A percentile compares a stretch with the other conserved stretches of the same genome.
Evolutionary conservation across 1,140 invertebrate species (phyloP).

Genomic region (Drosophila sproati): DNA sequence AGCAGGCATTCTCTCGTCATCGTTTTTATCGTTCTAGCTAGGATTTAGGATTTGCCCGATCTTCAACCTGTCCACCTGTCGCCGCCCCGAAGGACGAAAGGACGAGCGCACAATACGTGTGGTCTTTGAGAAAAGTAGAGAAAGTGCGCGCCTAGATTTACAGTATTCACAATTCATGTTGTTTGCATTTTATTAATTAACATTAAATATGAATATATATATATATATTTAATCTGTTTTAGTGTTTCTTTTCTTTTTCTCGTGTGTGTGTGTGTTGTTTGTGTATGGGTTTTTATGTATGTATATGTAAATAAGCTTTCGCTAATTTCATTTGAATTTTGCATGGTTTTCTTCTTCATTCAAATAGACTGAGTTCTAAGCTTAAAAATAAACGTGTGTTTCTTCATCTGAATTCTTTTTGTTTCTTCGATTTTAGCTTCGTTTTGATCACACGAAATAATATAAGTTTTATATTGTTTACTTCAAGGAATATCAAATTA

Average conservation of each 20-base stretch:
- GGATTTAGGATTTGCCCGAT: neutral
- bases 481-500: conserved; percentile 67
- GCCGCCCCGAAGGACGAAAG: neutral
- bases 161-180: conserved; percentile 60
- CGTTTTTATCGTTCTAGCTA: conserved; percentile 18
- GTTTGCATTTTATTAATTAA: conserved; percentile 70
- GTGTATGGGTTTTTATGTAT: conserved; percentile 34
- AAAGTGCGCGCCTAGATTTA: conserved; percentile 61
- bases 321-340: conserved; percentile 68
- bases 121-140: conserved; percentile 4
- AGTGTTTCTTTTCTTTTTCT: conserved; percentile 34
- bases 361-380: conserved; percentile 61
- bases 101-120: neutral
- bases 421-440: conserved; percentile 30
- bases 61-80: conserved; percentile 5
- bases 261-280: conserved; percentile 25
- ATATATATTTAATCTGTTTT: conserved; percentile 34
- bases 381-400: conserved; percentile 64
- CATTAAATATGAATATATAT: conserved; percentile 61
- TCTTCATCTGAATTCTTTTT: conserved; percentile 21
- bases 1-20: conserved; percentile 4
- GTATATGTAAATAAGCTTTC: conserved; percentile 28
- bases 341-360: conserved; percentile 51
- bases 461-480: conserved; percentile 46
- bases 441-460: conserved; percentile 37